A percentile compares a stretch with the other conserved stretches of the same genome.
Evolutionary conservation across 2,888 invertebrate genomes (phyloP).

Genomic region (Rhynchonema sp.): DNA sequence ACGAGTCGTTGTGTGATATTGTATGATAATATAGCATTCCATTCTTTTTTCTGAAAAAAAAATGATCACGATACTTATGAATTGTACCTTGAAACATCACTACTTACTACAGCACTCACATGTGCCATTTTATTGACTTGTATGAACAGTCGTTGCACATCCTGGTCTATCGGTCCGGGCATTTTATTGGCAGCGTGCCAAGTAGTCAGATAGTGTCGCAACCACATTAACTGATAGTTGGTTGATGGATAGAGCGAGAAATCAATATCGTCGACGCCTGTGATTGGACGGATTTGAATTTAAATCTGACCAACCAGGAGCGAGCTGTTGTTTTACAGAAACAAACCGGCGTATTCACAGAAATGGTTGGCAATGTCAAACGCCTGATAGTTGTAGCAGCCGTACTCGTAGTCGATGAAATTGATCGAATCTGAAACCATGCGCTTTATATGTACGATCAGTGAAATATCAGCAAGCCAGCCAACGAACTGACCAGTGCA

Average conservation of each 20-base stretch:
- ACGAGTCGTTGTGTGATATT: no score
- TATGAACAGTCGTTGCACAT: neutral
- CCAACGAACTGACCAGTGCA: no score
- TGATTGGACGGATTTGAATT: no score
- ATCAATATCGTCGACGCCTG: neutral
- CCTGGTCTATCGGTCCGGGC: neutral
- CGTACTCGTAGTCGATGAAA: conserved; percentile 95
- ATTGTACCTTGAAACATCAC: no score
- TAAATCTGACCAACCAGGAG: no score
- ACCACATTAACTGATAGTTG: neutral
- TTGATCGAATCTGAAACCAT: conserved; percentile 46
- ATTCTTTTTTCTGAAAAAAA: neutral
- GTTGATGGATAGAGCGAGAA: neutral
- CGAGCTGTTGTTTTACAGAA: neutral
- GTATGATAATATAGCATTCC: neutral
- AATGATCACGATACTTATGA: neutral
- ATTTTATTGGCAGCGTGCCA: neutral
- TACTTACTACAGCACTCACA: neutral
- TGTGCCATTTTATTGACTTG: neutral
- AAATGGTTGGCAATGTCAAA: conserved; percentile 96
- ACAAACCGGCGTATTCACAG: conserved; percentile 74
- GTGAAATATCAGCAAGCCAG: no score
- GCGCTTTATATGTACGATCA: no score
- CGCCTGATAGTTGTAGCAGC: conserved; percentile 74
- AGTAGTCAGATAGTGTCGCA: neutral